Conservation (phyloP, 2,797 vertebrate species). For the Hirundo rustica region DNA sequence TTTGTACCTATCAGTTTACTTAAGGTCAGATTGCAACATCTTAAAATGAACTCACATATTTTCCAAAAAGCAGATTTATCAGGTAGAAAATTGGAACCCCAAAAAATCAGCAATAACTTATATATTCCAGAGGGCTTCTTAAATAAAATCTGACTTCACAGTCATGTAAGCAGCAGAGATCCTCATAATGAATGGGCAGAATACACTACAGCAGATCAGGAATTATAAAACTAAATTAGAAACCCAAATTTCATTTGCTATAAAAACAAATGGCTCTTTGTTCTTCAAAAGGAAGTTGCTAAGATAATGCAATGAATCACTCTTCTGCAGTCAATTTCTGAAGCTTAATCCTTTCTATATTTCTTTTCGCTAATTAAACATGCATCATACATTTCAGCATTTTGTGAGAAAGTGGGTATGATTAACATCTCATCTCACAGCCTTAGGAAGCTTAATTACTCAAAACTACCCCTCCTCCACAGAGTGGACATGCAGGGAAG, state of each 20-base stretch:
- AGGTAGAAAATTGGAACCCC: not conserved
- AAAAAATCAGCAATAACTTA: not conserved
- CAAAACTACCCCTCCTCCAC: not conserved
- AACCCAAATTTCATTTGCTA: slow-evolving; percentile 39
- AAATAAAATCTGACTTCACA: slow-evolving; percentile 8
- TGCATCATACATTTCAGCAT: not conserved
- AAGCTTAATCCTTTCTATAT: slow-evolving; percentile 8
- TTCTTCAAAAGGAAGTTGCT: slow-evolving; percentile 31
- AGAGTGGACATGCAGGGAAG: not conserved
- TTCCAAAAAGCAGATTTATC: not conserved
- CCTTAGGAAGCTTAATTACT: not conserved
- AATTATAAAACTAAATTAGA: slow-evolving; percentile 54
- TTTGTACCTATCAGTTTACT: not conserved
- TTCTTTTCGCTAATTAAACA: not conserved
- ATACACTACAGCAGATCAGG: not conserved
- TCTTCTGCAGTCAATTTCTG: not conserved
- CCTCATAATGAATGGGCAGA: slow-evolving; percentile 39
- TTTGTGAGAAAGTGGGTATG: not conserved
- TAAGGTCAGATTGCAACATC: not conserved
- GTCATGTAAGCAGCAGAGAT: slow-evolving; percentile 9
- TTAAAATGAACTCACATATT: not conserved
- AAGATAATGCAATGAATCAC: slow-evolving; percentile 5
- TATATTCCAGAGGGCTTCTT: not conserved
- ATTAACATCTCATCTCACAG: not conserved
- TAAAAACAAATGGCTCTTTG: slow-evolving; percentile 31